Evolutionary conservation across 2,797 vertebrate species (phyloP).

Genomic region (Malacoraja senta): DNA sequence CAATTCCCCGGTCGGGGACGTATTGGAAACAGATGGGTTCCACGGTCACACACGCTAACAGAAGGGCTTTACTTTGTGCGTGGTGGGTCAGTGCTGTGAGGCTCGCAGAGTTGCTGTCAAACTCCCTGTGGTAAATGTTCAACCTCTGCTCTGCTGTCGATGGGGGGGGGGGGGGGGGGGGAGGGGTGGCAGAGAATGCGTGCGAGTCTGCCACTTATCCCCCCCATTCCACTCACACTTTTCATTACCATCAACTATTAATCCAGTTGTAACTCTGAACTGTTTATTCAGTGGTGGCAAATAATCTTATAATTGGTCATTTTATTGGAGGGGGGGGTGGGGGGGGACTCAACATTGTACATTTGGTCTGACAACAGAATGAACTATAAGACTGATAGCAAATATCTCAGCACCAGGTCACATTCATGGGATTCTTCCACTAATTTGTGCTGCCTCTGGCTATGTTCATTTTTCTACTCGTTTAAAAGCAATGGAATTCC

Average conservation of each 20-base stretch:
- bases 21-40: constrained; percentile 22
- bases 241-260: background rate
- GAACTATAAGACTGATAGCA: background rate
- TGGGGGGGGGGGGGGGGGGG: background rate
- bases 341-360: background rate
- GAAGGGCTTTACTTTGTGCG: background rate
- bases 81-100: background rate
- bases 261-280: background rate
- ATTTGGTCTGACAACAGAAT: background rate
- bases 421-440: background rate
- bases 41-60: background rate
- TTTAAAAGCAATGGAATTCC: background rate
- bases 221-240: background rate
- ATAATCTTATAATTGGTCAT: background rate
- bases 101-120: background rate
- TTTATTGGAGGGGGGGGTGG: too few species aligned
- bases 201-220: constrained; percentile 43
- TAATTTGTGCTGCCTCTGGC: background rate
- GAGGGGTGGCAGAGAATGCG: background rate
- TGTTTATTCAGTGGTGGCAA: background rate
- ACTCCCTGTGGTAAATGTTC: background rate
- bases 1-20: background rate
- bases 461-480: background rate
- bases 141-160: background rate
- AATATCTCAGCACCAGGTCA: background rate